Evolutionary conservation across 2,113 vertebrate genomes (phyloP), one percentile per base, ranked within the genome.

Genomic region (Equus quagga): DNA sequence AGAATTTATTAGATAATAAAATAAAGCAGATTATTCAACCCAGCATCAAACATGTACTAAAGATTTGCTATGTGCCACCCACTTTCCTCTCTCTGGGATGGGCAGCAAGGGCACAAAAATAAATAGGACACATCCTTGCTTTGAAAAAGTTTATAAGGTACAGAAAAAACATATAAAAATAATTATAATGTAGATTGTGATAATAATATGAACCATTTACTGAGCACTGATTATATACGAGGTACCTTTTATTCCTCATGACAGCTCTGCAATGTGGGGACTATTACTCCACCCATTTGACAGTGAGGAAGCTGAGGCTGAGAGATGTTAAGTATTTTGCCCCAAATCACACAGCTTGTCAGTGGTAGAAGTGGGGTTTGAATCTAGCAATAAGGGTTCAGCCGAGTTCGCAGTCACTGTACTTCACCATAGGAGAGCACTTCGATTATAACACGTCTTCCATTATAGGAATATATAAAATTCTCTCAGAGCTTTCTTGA

Each of bases 111-210:
- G 14, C 49, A 88, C 8, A 84, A 60, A 95, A 91, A 76, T 75
- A 69, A 86, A 9, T 33, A 64, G 70, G 86, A 84, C 3, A 72
- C 2, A 69, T 33, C 17, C 5, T 67, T 86, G 49, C 15, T 94
- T 89, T 94, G 76, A 33, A 89, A 97, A 94, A 64, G 10, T 36
- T 84, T 94, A 80, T 64, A 84, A 75, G 72, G 44, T 21, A 60
- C 8, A 83, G 44, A 12, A 41, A 70, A 90, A 80, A 67, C 36
- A 15, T 21, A 44, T 9, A 75, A 33, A 33, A 89, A 46, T 92
- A 84, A 54, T 65, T 33, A 65, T 62, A 56, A 84, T 13, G 21
- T 51, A 92, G 31, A 78, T 19, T 82, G 12, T 75, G 15, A 67
- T 28, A 75, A 19, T 23, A 81, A 60, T 79, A 54, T 58, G 60